These are phyloP conservation scores for Silvanus unidentatus DNA, from an alignment of 2,888 invertebrate species.

Conservation along the genomic window DNA sequence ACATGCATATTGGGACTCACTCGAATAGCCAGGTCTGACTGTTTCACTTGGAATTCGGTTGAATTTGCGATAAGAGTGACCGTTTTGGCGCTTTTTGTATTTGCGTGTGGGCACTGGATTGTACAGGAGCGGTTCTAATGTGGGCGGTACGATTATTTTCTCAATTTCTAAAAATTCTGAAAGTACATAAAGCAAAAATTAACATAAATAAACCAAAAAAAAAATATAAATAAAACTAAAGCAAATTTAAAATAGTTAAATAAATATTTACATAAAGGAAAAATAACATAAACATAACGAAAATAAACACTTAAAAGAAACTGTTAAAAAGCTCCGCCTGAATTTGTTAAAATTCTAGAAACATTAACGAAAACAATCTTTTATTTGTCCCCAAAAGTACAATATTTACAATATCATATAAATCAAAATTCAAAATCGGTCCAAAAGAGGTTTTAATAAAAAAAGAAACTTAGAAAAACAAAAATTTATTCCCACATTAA, in stretches of 20 bases:
- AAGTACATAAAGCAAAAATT: conserved; percentile 14
- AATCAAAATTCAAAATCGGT: too few species aligned
- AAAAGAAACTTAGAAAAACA: too few species aligned
- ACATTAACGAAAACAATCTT: too few species aligned
- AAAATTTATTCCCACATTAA: too few species aligned
- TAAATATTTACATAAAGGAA: background rate
- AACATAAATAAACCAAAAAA: background rate
- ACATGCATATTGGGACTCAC: conserved; percentile 64
- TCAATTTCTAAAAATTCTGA: conserved; percentile 42
- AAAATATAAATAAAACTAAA: background rate
- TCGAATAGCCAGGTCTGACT: conserved; percentile 35
- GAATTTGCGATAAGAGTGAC: conserved; percentile 30
- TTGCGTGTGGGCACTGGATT: conserved; percentile 21
- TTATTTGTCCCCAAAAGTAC: too few species aligned
- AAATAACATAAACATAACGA: too few species aligned
- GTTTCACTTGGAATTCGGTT: conserved; percentile 18
- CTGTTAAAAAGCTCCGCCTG: too few species aligned
- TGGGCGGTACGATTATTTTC: conserved; percentile 36
- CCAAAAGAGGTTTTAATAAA: too few species aligned
- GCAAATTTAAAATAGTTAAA: too few species aligned
- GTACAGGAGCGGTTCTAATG: conserved; percentile 26
- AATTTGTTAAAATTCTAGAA: too few species aligned
- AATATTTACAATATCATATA: too few species aligned
- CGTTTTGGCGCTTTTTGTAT: conserved; percentile 22
- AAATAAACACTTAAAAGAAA: too few species aligned